A percentile compares a stretch with the other conserved stretches of the same genome.
These are phyloP conservation scores for Engraulis encrasicolus DNA, from an alignment of 2,113 vertebrate genomes.

Conservation along the genomic window DNA sequence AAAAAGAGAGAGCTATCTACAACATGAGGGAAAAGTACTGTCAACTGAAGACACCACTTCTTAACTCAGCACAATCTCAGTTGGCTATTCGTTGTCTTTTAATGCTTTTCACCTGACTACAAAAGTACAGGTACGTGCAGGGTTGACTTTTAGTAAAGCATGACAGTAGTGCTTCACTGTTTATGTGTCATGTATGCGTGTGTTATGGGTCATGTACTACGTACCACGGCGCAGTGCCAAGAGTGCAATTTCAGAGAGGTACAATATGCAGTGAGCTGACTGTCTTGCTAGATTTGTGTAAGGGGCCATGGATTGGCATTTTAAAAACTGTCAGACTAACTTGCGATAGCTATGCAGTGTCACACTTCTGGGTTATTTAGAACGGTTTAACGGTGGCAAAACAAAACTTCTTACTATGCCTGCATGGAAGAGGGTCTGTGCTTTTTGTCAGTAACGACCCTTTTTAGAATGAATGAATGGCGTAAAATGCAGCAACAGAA, in stretches of 20 bases:
- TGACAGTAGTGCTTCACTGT: background rate
- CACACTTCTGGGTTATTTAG: background rate
- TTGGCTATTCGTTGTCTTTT: background rate
- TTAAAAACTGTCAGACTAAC: background rate
- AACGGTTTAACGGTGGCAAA: background rate
- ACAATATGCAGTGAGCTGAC: background rate
- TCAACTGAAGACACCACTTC: background rate
- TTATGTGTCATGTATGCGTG: too few species aligned
- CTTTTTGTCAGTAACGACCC: background rate
- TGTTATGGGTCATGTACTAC: too few species aligned
- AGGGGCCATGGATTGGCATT: background rate
- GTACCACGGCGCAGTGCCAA: too few species aligned
- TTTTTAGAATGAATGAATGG: background rate
- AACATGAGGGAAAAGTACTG: slow-evolving; percentile 10
- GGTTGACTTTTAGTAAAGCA: background rate
- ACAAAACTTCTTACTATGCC: background rate
- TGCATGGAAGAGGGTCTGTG: background rate
- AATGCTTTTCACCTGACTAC: background rate
- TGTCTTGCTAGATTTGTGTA: background rate
- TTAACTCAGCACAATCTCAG: background rate
- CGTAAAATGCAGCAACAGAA: background rate
- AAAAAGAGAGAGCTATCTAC: background rate
- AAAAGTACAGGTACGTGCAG: background rate
- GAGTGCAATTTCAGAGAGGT: too few species aligned
- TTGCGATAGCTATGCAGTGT: background rate